Base-by-base conservation (phyloP, 2,888 invertebrate species). In the Drosophila macrospina region DNA sequence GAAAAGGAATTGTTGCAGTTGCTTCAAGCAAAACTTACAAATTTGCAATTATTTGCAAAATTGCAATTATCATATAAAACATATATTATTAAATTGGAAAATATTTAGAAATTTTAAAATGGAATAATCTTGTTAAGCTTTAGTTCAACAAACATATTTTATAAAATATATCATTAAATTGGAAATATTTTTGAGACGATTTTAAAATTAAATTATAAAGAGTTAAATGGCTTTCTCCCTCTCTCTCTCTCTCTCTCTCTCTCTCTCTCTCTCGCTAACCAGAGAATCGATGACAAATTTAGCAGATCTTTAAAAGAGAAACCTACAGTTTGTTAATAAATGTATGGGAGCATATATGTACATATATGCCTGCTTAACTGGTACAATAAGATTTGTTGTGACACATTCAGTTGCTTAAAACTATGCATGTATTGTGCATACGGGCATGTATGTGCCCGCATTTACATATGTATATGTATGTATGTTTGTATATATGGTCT, bases 361-460 rank as follows among this genome's bases (percentile, higher is more conserved):
- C 56, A 56, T 26, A 28, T 59, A 44, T 30, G 11, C 32, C 5
- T 32, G 7, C 32, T 6, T 47, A 41, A 47, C 26, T 16, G 50
- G 30, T 42, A 36, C 34, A 48, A 42, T 52, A 26, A 36, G 30
- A 61, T 37, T 20, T 20, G 20, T 63, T 75, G 59, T 63, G 72
- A 75, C 61, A 75, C 47, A 37, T 24, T 41, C 36, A 20, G 6
- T 45, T 6, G 16, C 62, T 56, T 62, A 61, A 10, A 39, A 26
- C 28, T 50, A 59, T 34, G 26, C 24, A 32, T 57, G 30, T 32
- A 24, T 48, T 34, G 55, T 34, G 20, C 16, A 24, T 20, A 54
- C 32, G 41, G 32, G 34, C 36, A 41, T 16, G 32, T 52, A 28
- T 13, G 37, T 32, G 13, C 47, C 30, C 13, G 39, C 28, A 44